Percentiles rank a stretch among this genome's conserved stretches.
These are phyloP conservation scores for Sebastes hopkinsi DNA, from an alignment of 2,797 vertebrate species.

Conservation along the genomic window DNA sequence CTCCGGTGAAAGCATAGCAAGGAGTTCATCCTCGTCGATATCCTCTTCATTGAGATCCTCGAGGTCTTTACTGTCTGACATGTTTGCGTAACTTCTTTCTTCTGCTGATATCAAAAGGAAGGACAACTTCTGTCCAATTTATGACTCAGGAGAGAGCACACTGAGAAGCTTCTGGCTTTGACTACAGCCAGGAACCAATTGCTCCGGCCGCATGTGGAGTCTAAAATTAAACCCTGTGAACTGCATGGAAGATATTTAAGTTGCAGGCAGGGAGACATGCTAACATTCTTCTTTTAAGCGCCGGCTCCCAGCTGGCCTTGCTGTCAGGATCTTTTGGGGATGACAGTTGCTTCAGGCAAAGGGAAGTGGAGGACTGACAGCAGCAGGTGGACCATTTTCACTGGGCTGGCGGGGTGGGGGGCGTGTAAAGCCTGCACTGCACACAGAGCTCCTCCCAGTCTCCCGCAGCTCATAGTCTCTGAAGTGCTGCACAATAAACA, in stretches of 20 bases:
- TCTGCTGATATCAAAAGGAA: conserved; percentile 7
- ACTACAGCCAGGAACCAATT: conserved; percentile 42
- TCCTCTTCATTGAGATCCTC: conserved; percentile 85
- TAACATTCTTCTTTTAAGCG: conserved; percentile 80
- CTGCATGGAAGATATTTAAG: conserved; percentile 85
- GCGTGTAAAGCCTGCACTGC: neutral
- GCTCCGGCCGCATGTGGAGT: conserved; percentile 57
- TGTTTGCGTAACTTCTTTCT: conserved; percentile 37
- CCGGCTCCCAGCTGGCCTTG: conserved; percentile 78
- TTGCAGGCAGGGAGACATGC: conserved; percentile 70
- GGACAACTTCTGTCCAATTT: neutral
- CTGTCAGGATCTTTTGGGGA: conserved; percentile 73
- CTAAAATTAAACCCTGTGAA: conserved; percentile 83
- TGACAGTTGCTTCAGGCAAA: conserved; percentile 74
- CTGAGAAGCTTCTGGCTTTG: conserved; percentile 51
- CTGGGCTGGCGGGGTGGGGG: neutral
- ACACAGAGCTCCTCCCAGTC: conserved; percentile 38
- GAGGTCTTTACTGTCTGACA: conserved; percentile 72
- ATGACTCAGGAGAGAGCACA: conserved; percentile 34
- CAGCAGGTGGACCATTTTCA: conserved; percentile 77
- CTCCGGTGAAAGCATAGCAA: conserved; percentile 93
- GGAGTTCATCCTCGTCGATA: conserved; percentile 94
- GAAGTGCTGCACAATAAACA: conserved; percentile 48
- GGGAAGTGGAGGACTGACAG: conserved; percentile 68
- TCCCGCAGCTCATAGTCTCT: conserved; percentile 47